Evolutionary conservation across 2,113 vertebrate species (phyloP).

Genomic region (Hydrolagus affinis): DNA sequence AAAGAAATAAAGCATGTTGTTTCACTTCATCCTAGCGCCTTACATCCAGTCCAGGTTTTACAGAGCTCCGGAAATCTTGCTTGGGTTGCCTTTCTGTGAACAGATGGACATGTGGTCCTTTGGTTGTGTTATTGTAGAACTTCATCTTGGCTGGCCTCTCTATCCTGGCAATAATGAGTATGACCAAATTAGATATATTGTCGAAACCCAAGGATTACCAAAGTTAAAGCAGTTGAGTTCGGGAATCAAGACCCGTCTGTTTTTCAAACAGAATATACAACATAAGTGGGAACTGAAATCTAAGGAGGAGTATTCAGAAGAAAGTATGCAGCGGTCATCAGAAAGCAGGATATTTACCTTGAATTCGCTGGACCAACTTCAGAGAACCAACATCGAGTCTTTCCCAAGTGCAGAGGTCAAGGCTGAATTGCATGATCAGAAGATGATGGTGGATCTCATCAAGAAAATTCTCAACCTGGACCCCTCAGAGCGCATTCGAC

Average conservation of each 20-base stretch:
- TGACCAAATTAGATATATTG: slow-evolving; percentile 62
- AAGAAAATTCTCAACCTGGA: slow-evolving; percentile 61
- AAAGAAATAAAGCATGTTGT: background rate
- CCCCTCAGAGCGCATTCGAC: slow-evolving; percentile 45
- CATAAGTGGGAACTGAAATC: slow-evolving; percentile 56
- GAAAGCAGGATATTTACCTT: slow-evolving; percentile 52
- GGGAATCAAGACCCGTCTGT: slow-evolving; percentile 49
- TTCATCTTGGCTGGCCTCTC: slow-evolving; percentile 61
- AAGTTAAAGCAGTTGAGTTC: slow-evolving; percentile 42
- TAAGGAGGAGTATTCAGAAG: slow-evolving; percentile 37
- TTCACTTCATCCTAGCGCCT: slow-evolving; percentile 38
- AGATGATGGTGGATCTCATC: slow-evolving; percentile 58
- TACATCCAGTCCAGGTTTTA: slow-evolving; percentile 69
- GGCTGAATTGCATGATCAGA: slow-evolving; percentile 45
- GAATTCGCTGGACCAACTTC: slow-evolving; percentile 56
- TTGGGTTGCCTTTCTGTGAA: slow-evolving; percentile 62
- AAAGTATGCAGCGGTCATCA: slow-evolving; percentile 34
- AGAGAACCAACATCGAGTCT: slow-evolving; percentile 30
- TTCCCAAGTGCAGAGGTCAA: slow-evolving; percentile 38
- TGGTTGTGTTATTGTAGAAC: slow-evolving; percentile 58
- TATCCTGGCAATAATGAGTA: slow-evolving; percentile 56
- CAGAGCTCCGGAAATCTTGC: slow-evolving; percentile 58
- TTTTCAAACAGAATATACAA: slow-evolving; percentile 47
- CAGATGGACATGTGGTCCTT: slow-evolving; percentile 65
- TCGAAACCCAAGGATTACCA: slow-evolving; percentile 57